phyloP scores from a whole-genome alignment of 1,140 invertebrate species.

The Hyposmocoma kahamanoa region DNA sequence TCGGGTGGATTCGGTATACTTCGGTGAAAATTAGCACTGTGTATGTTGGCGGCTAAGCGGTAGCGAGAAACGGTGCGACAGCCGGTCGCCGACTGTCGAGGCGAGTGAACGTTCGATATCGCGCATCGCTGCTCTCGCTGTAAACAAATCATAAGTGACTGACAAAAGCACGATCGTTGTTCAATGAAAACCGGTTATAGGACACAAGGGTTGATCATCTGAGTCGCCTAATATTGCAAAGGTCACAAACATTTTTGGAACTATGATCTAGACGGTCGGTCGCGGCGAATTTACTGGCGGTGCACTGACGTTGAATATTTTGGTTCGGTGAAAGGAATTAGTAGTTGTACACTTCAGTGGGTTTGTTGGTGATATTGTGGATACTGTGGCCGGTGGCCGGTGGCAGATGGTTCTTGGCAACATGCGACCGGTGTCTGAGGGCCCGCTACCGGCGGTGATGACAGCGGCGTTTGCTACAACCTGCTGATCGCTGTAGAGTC shows the following conservation, averaged over 20 bases:
- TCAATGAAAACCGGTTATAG: constrained; percentile 29
- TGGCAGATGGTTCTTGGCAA: neutral
- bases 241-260: neutral
- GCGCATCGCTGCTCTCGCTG: constrained; percentile 24
- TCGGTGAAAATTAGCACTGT: constrained; percentile 21
- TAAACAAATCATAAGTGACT: constrained; percentile 50
- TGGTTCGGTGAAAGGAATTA: constrained; percentile 56
- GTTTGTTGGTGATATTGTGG: constrained; percentile 29
- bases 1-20: constrained; percentile 31
- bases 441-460: neutral
- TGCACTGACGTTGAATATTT: constrained; percentile 46
- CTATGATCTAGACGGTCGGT: constrained; percentile 42
- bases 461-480: neutral
- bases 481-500: neutral
- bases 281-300: constrained; percentile 42
- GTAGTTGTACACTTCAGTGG: constrained; percentile 30
- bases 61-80: neutral
- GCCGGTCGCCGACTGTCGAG: constrained; percentile 4
- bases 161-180: constrained; percentile 38
- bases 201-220: neutral
- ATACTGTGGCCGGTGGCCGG: constrained; percentile 28
- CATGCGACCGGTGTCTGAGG: neutral
- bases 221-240: neutral
- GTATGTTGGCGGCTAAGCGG: neutral
- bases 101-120: constrained; percentile 10